Base-by-base conservation (phyloP, 2,888 invertebrate genomes). In the Eucera pruinosa region DNA sequence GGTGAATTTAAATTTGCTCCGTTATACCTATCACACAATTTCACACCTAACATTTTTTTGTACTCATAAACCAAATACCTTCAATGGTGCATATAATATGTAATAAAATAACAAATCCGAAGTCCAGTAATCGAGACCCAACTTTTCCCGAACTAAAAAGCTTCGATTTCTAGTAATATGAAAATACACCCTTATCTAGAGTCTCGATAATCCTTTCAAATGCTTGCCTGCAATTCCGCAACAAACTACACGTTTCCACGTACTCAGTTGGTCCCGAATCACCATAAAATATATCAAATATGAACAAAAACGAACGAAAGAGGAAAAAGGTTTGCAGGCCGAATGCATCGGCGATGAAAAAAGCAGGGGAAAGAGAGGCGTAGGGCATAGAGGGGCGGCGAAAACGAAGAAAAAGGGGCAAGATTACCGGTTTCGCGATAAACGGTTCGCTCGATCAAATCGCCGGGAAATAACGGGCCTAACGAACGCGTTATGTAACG, bases 401-500 rank as follows among this genome's bases (percentile, higher is more conserved):
- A 39, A 43, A 58, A 64, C 50, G 43, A 78, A 48, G 65, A 68
- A 43, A 48, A 41, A 58, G 52, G 67, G 62, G 58, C 68, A 15
- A 70, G 78, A 82, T 82, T 84, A 85, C 84, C 80, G 84, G 85
- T 85, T 86, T 82, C 70, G 64, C 74, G 84, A 86, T 86, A 82
- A 85, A 84, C 86, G 85, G 78, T 76, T 60, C 69, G 85, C 76
- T 84, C 84, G 85, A 84, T 82, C 82, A 82, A 86, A 82, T 78
- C 80, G 61, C 72, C 71, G 61, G 61, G 80, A 73, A 84, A 78
- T 85, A 85, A 85, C 86, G 86, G 85, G 64, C 55, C 75, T 84
- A 83, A 86, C 84, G 84, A 84, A 83, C 78, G 86, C 69, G 82
- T 85, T 85, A 85, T 64, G 82, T 86, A 85, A 85, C 78, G 75